Conservation (phyloP, 2,888 invertebrate genomes). For the Nephrotoma flavescens region DNA sequence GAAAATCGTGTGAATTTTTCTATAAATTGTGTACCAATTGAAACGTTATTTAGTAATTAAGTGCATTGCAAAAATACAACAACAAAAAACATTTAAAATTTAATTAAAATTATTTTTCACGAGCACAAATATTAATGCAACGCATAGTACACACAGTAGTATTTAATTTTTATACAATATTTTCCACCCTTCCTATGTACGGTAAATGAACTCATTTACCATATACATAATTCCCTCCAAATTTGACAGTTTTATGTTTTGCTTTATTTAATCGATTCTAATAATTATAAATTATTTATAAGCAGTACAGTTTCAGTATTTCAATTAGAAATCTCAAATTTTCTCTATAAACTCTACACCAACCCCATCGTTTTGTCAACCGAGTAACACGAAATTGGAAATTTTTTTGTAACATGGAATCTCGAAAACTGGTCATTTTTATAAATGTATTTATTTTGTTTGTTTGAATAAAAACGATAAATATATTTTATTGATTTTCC, state of each 20-base stretch:
- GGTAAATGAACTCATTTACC: not conserved
- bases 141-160: no score
- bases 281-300: not conserved
- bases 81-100: no score
- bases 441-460: not conserved
- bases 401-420: not conserved
- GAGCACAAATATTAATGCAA: no score
- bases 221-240: not conserved
- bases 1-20: no score
- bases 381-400: not conserved
- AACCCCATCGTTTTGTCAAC: not conserved
- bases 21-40: no score
- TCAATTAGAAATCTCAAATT: not conserved
- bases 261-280: not conserved
- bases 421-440: not conserved
- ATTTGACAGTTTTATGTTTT: not conserved
- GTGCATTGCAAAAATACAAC: no score
- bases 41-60: no score
- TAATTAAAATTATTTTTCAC: no score
- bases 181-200: not conserved
- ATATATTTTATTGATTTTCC: not conserved
- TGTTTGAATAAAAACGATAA: not conserved
- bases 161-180: not conserved
- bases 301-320: not conserved
- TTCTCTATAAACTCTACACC: not conserved